These are phyloP conservation scores for Drosophila cognata DNA, from an alignment of 2,888 invertebrate species.

Conservation along the genomic window DNA sequence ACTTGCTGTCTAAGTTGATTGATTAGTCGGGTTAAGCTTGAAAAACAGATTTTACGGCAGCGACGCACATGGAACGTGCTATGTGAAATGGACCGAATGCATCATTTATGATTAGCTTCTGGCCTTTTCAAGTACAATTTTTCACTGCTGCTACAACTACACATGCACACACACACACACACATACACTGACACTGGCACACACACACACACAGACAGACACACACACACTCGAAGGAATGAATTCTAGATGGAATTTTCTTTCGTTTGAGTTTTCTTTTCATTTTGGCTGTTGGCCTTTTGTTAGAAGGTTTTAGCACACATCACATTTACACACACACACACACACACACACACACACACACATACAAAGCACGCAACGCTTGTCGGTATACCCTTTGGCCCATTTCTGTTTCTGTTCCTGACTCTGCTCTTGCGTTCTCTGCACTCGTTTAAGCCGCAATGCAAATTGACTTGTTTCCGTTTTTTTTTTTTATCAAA, in stretches of 20 bases:
- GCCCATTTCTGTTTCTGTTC: constrained; percentile 45
- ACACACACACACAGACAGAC: neutral
- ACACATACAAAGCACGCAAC: constrained; percentile 10
- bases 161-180: constrained; percentile 4
- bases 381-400: constrained; percentile 51
- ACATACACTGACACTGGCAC: neutral
- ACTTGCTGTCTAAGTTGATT: constrained; percentile 55
- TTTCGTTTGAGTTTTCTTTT: constrained; percentile 8
- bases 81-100: constrained; percentile 24
- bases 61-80: neutral
- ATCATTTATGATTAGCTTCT: constrained; percentile 55
- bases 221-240: neutral
- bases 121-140: constrained; percentile 19
- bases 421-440: constrained; percentile 33
- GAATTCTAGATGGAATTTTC: constrained; percentile 37
- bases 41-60: constrained; percentile 32
- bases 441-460: constrained; percentile 72
- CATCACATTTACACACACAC: constrained; percentile 5
- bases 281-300: constrained; percentile 28
- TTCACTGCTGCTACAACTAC: constrained; percentile 11
- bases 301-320: constrained; percentile 32
- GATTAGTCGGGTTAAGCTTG: constrained; percentile 53
- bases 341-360: neutral
- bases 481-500: constrained; percentile 42
- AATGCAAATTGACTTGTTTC: constrained; percentile 80